Conservation (phyloP, 1,140 invertebrate genomes). For the Euura lappo region DNA sequence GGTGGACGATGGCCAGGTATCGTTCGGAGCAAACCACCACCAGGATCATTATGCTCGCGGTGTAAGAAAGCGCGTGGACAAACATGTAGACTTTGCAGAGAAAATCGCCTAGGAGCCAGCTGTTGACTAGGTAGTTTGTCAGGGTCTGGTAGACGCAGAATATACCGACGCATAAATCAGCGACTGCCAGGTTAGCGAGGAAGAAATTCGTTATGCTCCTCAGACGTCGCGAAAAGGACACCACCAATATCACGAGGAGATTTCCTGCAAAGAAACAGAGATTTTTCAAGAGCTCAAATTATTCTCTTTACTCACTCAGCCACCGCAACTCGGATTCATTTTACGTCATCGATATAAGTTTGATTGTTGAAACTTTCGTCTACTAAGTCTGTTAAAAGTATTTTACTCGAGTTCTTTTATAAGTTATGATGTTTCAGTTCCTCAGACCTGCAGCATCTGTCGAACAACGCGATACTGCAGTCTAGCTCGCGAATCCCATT, state of each 20-base stretch:
- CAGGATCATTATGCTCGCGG: slow-evolving; percentile 81
- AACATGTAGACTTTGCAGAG: slow-evolving; percentile 87
- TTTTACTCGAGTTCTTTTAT: too few relatives aligned
- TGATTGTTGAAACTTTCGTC: neutral
- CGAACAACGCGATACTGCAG: too few relatives aligned
- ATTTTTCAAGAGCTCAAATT: neutral
- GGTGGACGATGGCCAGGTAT: slow-evolving; percentile 83
- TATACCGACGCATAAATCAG: slow-evolving; percentile 83
- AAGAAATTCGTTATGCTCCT: slow-evolving; percentile 87
- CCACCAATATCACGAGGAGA: slow-evolving; percentile 80
- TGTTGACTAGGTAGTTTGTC: slow-evolving; percentile 75
- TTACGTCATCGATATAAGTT: neutral
- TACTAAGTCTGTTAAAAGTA: neutral
- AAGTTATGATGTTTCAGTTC: too few relatives aligned
- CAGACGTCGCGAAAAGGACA: slow-evolving; percentile 76
- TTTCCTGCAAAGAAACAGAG: slow-evolving; percentile 70
- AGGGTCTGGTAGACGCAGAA: slow-evolving; percentile 88
- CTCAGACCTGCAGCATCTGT: too few relatives aligned
- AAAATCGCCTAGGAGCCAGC: slow-evolving; percentile 80
- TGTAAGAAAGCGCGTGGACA: slow-evolving; percentile 79
- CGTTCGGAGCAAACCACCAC: slow-evolving; percentile 83
- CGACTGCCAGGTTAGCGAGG: slow-evolving; percentile 80
- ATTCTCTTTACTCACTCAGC: neutral
- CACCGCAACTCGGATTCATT: neutral
- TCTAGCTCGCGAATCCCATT: too few relatives aligned